Percentiles rank a stretch among this genome's conserved stretches.
Evolutionary conservation across 2,888 invertebrate species (phyloP).

Genomic region (Dusona sp.): DNA sequence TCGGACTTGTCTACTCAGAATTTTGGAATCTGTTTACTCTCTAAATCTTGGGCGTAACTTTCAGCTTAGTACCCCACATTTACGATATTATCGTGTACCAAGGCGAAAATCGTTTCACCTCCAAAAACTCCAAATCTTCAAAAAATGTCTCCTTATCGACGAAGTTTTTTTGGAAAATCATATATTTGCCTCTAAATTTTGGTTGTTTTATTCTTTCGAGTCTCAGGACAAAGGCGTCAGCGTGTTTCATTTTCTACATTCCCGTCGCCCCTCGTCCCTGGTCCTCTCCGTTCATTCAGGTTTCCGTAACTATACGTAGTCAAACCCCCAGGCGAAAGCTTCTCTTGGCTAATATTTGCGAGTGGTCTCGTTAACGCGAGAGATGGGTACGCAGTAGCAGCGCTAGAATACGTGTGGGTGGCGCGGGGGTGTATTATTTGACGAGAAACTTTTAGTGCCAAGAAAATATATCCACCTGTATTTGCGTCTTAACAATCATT

Average conservation of each 20-base stretch:
- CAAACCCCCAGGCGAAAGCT: slow-evolving; percentile 37
- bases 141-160: too few relatives aligned
- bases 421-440: slow-evolving; percentile 40
- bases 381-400: slow-evolving; percentile 10
- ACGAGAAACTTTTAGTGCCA: slow-evolving; percentile 36
- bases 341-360: slow-evolving; percentile 66
- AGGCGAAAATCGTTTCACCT: too few relatives aligned
- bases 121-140: too few relatives aligned
- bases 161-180: not conserved
- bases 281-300: not conserved
- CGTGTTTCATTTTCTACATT: slow-evolving; percentile 61
- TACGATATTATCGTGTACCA: too few relatives aligned
- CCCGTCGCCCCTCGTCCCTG: not conserved
- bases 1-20: too few relatives aligned
- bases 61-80: too few relatives aligned
- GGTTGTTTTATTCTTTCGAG: slow-evolving; percentile 20
- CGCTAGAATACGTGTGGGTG: slow-evolving; percentile 16
- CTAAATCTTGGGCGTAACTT: too few relatives aligned
- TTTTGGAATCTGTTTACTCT: too few relatives aligned
- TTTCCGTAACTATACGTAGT: slow-evolving; percentile 9
- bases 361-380: slow-evolving; percentile 63
- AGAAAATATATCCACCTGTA: not conserved
- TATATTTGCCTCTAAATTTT: slow-evolving; percentile 37
- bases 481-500: slow-evolving; percentile 13
- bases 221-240: slow-evolving; percentile 45